Percentiles rank a stretch among this genome's conserved stretches.
phyloP scores from a whole-genome alignment of 1,140 invertebrate species.

The Drosophila nasuta region DNA sequence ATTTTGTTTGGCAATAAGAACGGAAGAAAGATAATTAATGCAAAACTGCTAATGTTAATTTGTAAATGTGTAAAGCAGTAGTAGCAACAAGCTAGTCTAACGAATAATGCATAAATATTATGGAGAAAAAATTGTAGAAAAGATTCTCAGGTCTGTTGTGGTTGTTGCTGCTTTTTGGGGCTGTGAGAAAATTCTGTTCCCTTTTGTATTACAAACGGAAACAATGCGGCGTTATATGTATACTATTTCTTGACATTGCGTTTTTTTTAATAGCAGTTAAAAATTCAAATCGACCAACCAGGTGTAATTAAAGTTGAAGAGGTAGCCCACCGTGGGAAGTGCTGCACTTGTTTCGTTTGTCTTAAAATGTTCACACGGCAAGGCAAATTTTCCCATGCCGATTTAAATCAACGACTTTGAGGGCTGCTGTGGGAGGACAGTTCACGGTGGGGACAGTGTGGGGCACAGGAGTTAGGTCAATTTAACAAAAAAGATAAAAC shows the following conservation, averaged over 20 bases:
- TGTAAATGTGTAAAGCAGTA: constrained; percentile 70
- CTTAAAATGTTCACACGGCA: constrained; percentile 73
- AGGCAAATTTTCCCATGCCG: constrained; percentile 70
- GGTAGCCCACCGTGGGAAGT: constrained; percentile 71
- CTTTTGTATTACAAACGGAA: constrained; percentile 63
- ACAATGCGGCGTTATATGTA: constrained; percentile 68
- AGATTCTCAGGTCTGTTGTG: constrained; percentile 55
- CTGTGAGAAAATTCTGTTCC: constrained; percentile 80
- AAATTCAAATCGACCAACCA: constrained; percentile 63
- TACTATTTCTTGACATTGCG: constrained; percentile 68
- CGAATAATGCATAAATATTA: constrained; percentile 75
- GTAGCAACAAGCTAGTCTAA: constrained; percentile 27
- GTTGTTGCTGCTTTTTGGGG: constrained; percentile 60
- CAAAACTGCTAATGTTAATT: constrained; percentile 76
- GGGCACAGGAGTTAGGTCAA: constrained; percentile 2
- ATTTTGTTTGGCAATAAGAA: constrained; percentile 36
- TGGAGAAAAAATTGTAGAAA: constrained; percentile 59
- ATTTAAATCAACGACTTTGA: constrained; percentile 55
- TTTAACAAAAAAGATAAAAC: constrained; percentile 45
- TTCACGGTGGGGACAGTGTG: background rate
- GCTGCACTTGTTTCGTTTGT: constrained; percentile 75
- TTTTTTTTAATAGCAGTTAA: constrained; percentile 56
- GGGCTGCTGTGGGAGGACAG: background rate
- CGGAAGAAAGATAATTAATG: constrained; percentile 81
- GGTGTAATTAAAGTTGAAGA: constrained; percentile 78